Evolutionary conservation across 2,888 invertebrate species (phyloP), one percentile per base, ranked within the genome.

Genomic region (Thereva nobilitata): DNA sequence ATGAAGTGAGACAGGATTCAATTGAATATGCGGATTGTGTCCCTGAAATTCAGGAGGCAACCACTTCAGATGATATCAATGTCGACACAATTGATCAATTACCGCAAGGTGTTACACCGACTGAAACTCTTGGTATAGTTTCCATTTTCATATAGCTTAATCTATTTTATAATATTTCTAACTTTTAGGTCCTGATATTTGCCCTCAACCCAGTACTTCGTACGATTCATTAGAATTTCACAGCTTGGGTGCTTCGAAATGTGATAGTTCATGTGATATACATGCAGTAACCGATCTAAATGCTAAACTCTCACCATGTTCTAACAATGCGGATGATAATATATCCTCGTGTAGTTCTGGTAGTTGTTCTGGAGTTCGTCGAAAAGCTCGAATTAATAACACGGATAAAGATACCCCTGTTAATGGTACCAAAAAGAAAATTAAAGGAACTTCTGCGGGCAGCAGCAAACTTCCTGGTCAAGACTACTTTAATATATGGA

Each of bases 401-500:
- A 38, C 42, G 8, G 57, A 52, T 8, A 35, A 42, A 9, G 67
- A 41, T 1, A 75, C 74, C 2, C 73, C 75, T 5, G 61, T 75
- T 4, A 84, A 85, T 72, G 87, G 87, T 44, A 85, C 86, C 8
- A 89, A 88, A 76, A 89, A 87, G 78, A 89, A 89, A 80, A 82
- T 85, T 38, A 85, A 86, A 74, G 49, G 8, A 4, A 4, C 37
- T 4, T 34, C 61, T 40, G 10, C 40, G 5, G 35, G 41, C 40
- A 42, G 42, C 49, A 61, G 66, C 1, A 68, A 69, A 8, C 67
- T 71, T 4, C 72, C 72, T 47, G 72, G 71, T 3, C 75, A 76
- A 3, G 75, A 73, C 37, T 71, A 73, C 9, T 77, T 77, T 38
- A 79, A 80, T 68, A 70, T 81, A 55, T 81, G 81, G 81, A 76